A percentile compares a stretch with the other conserved stretches of the same genome.
Evolutionary conservation across 2,797 vertebrate species (phyloP).

Genomic region (Antrozous pallidus): DNA sequence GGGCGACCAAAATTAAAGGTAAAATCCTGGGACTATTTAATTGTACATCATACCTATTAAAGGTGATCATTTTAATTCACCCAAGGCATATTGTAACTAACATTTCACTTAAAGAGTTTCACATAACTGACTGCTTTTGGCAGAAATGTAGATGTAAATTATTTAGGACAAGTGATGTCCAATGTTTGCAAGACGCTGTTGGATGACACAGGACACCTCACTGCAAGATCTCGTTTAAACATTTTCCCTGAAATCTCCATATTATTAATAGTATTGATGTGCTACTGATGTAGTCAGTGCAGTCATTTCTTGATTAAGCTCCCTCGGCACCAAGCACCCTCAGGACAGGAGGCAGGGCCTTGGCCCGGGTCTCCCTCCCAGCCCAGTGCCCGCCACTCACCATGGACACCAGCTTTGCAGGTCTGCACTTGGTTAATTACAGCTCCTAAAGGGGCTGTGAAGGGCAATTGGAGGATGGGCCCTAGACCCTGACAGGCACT

Average conservation of each 20-base stretch:
- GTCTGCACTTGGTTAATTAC: fast-evolving
- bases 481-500: fast-evolving
- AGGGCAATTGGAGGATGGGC: not conserved
- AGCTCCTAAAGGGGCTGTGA: fast-evolving
- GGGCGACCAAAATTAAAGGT: too few species aligned
- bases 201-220: too few species aligned
- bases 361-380: fast-evolving
- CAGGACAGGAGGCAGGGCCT: not conserved
- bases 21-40: not conserved
- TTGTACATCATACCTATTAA: fast-evolving
- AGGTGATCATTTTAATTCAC: not conserved
- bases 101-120: not conserved
- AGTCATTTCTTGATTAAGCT: not conserved
- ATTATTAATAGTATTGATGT: not conserved
- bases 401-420: fast-evolving
- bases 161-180: not conserved
- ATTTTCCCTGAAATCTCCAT: not conserved
- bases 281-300: not conserved
- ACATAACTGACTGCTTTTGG: not conserved
- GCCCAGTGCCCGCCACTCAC: fast-evolving
- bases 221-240: not conserved
- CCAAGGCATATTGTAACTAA: too few species aligned
- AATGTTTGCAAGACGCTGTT: not conserved
- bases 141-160: not conserved
- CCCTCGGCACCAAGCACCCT: not conserved